Evolutionary conservation across 2,888 invertebrate species (phyloP), one percentile per base, ranked within the genome.

Genomic region (Monochamus alternatus): DNA sequence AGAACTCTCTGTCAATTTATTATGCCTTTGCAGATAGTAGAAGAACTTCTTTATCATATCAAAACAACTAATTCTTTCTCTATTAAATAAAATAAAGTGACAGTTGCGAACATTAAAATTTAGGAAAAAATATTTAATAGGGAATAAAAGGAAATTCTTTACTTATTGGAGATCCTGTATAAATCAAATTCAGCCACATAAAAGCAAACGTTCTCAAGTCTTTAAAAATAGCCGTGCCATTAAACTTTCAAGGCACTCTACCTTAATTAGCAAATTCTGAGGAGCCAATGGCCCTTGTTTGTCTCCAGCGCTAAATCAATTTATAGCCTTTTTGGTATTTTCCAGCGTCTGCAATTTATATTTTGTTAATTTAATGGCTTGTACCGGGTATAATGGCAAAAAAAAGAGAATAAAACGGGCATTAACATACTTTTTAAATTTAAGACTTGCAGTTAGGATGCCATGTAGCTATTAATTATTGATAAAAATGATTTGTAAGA

Each of bases 171-270:
- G 22, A 22, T 22, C 8, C 47, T 30, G 47, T 64, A 64, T 64
- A 22, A 22, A 55, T 7, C 1, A 55, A 12, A 47, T 47, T 14
- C 60, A n/a, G 60, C 3, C 38, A 38, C 5, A 60, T 8, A 60
- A 10, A 60, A 60, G 31, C 60, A 38, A 32, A 38, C 9, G 38
- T 32, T 22, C 31, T 5, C 43, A 8, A 64, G 65, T 65, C 22
- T 65, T 51, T 69, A 69, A 69, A 69, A 69, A 69, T 60, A 69
- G 7, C 64, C 22, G 52, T 72, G 78, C 66, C 78, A 74, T 65
- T 78, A 78, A 75, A 78, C 78, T 78, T 55, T 78, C 78, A 78
- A 78, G 78, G 78, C 66, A 52, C 47, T 73, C 74, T 30, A 47
- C 67, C 67, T 52, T 59, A 74, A 69, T 70, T 63, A 72, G 43